phyloP scores from a whole-genome alignment of 2,888 invertebrate species.

The Ennomos fuscantarius region DNA sequence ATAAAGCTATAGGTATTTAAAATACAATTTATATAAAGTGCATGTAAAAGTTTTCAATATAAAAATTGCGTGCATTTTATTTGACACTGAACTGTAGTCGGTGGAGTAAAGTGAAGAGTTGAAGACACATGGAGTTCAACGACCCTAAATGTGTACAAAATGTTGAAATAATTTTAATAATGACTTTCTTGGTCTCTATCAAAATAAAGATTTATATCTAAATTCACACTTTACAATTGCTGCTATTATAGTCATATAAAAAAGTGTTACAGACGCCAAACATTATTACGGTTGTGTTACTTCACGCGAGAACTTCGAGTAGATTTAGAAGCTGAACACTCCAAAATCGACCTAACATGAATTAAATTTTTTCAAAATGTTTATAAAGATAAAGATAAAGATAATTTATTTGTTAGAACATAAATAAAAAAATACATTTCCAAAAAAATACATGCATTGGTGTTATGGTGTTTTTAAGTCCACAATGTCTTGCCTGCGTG shows the following conservation, averaged over 20 bases:
- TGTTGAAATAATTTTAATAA: constrained; percentile 17
- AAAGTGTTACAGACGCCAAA: constrained; percentile 7
- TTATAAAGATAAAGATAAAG: no score
- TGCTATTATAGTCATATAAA: constrained; percentile 1
- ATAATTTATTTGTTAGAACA: no score
- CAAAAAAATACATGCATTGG: no score
- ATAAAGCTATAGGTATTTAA: no score
- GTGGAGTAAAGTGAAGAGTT: neutral
- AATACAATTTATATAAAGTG: no score
- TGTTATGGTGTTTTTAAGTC: no score
- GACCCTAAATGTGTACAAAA: constrained; percentile 4
- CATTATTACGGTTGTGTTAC: constrained; percentile 8
- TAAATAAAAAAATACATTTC: no score
- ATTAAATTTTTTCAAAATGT: no score
- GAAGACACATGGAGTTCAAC: constrained; percentile 5
- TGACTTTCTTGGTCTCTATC: constrained; percentile 25
- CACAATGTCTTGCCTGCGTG: no score
- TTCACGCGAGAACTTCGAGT: constrained; percentile 1
- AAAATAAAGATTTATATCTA: constrained; percentile 29
- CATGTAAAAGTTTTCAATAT: no score
- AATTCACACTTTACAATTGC: constrained; percentile 19
- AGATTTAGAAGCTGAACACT: no score
- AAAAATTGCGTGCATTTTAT: neutral
- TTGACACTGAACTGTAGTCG: constrained; percentile 8
- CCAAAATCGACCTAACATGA: no score